Evolutionary conservation across 1,140 invertebrate species (phyloP), one percentile per base, ranked within the genome.

Genomic region (Achatina immaculata): DNA sequence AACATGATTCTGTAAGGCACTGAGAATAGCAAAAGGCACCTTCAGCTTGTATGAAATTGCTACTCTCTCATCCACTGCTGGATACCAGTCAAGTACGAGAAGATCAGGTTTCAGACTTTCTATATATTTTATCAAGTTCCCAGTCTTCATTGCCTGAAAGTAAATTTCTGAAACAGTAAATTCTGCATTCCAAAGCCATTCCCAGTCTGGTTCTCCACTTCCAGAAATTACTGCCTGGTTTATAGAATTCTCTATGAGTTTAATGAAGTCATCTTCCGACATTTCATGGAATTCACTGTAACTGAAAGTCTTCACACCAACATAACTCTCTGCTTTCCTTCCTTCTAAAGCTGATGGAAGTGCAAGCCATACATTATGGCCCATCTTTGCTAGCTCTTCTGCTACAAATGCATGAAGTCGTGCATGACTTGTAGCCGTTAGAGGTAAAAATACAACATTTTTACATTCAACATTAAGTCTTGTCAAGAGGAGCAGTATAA

Each of bases 341-440:
- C 0, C 86, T 87, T 55, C 75, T 88, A 34, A 78, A 55, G 51
- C 21, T 4, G 51, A 55, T 2, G 51, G 21, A 21, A 55, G 2
- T 24, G 7, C 51, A 11, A 55, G 3, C 51, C 51, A 55, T 14
- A 55, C 51, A 4, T 55, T 55, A n/a, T 55, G 51, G 21, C n/a
- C n/a, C 24, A 55, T 14, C n/a, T 55, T 55, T 55, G 51, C 51
- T 21, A 55, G 24, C 51, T 55, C 51, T 55, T 55, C 51, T 24
- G 7, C 51, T 11, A 86, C 58, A 82, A 84, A 68, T 84, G 81
- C 38, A 77, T 89, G 7, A 68, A 84, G 0, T 89, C 88, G 55
- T 89, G 86, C 85, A 36, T 86, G 19, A 81, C 81, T 43, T 72
- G 88, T 81, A 88, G 86, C 4, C 84, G 84, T 40, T 86, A 89